Conservation (phyloP, 2,113 vertebrate genomes). For the Vireo altiloquus region DNA sequence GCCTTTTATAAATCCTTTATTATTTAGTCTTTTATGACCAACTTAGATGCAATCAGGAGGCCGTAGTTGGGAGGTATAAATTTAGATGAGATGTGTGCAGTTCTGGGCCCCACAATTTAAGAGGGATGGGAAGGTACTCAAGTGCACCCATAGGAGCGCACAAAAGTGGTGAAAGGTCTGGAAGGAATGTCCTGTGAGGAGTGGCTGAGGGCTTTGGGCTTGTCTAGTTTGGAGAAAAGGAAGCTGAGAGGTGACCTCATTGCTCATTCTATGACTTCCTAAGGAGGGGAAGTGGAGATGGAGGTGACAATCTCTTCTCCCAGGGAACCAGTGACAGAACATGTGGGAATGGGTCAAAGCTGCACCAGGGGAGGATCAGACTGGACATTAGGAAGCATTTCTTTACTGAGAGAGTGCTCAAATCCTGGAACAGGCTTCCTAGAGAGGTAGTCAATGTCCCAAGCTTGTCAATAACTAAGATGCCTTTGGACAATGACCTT, state of each 20-base stretch:
- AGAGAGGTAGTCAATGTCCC: rapidly evolving
- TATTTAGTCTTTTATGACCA: background rate
- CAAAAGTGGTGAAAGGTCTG: background rate
- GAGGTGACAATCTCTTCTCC: background rate
- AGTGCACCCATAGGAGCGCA: background rate
- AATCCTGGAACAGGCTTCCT: background rate
- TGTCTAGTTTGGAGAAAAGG: background rate
- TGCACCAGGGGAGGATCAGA: background rate
- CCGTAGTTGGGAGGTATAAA: rapidly evolving
- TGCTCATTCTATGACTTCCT: background rate
- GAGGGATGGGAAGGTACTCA: background rate
- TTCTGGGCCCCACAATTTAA: background rate
- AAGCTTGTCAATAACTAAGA: background rate
- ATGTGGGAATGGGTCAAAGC: background rate
- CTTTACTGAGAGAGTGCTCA: background rate
- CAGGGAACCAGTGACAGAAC: background rate
- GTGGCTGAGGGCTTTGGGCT: background rate
- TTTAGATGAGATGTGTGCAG: background rate
- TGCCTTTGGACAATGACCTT: background rate
- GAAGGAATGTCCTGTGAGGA: background rate
- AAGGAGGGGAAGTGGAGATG: background rate
- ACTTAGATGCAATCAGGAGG: background rate
- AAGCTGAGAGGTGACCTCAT: background rate
- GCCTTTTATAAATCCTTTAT: background rate
- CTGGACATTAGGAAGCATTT: background rate